Conservation (phyloP, 2,113 vertebrate species). For the Puma concolor region DNA sequence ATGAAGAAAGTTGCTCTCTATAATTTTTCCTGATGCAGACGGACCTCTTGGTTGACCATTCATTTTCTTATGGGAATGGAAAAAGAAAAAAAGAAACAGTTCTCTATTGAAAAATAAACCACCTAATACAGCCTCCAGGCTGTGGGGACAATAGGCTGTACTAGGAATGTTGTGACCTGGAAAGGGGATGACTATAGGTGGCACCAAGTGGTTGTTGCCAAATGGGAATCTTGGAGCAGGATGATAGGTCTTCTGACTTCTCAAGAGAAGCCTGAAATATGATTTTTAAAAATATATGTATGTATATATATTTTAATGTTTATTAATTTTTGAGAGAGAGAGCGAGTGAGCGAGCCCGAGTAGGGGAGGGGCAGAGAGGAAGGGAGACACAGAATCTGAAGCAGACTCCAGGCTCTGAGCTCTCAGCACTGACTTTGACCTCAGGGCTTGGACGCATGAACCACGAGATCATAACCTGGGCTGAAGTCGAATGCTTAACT, state of each 20-base stretch:
- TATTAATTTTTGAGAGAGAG: too few relatives aligned
- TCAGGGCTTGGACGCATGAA: too few relatives aligned
- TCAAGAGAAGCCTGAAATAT: neutral
- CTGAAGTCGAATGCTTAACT: too few relatives aligned
- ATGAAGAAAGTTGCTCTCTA: neutral
- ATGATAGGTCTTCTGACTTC: neutral
- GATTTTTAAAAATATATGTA: neutral
- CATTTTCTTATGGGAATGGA: neutral
- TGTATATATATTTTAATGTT: too few relatives aligned
- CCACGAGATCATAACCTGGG: too few relatives aligned
- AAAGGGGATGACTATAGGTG: neutral
- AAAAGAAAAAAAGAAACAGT: conserved; percentile 2
- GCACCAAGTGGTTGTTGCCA: neutral
- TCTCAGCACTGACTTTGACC: too few relatives aligned
- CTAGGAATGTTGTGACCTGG: neutral
- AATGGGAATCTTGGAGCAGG: neutral
- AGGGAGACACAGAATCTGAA: too few relatives aligned
- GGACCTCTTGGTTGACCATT: neutral
- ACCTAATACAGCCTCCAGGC: neutral
- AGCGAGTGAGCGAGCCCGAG: too few relatives aligned
- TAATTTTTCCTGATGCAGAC: neutral
- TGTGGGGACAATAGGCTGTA: neutral
- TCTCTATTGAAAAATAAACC: neutral
- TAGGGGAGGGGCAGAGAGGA: too few relatives aligned
- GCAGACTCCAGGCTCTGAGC: too few relatives aligned